phyloP scores from a whole-genome alignment of 2,797 vertebrate genomes.

The Pantherophis vulpinus region DNA sequence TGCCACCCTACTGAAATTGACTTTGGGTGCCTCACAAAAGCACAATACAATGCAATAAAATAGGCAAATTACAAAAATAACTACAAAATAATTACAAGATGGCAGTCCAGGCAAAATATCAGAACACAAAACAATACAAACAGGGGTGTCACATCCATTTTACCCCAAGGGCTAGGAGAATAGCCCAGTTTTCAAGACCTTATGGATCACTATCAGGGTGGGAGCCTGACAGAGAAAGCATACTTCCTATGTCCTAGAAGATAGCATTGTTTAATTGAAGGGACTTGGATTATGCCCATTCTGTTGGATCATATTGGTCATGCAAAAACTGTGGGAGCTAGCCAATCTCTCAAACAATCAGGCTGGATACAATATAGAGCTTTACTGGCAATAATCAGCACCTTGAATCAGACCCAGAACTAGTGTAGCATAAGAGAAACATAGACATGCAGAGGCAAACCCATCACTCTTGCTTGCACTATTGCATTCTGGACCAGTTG shows the following conservation, averaged over 20 bases:
- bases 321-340: background rate
- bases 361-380: background rate
- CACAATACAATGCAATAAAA: background rate
- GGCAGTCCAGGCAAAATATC: background rate
- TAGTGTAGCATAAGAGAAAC: background rate
- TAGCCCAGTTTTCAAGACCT: background rate
- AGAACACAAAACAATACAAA: background rate
- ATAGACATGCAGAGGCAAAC: background rate
- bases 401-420: background rate
- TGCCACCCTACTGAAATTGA: background rate
- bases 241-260: background rate
- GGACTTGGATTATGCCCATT: background rate
- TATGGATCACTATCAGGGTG: background rate
- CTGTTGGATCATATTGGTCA: background rate
- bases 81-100: background rate
- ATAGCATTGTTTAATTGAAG: background rate
- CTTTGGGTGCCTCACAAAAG: background rate
- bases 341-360: background rate
- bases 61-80: background rate
- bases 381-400: background rate
- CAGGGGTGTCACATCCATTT: background rate
- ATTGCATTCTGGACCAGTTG: background rate
- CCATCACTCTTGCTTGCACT: background rate
- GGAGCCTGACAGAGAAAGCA: background rate
- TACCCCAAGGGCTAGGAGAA: background rate